Evolutionary conservation across 2,113 vertebrate genomes (phyloP), one percentile per base, ranked within the genome.

Genomic region (Numida meleagris): DNA sequence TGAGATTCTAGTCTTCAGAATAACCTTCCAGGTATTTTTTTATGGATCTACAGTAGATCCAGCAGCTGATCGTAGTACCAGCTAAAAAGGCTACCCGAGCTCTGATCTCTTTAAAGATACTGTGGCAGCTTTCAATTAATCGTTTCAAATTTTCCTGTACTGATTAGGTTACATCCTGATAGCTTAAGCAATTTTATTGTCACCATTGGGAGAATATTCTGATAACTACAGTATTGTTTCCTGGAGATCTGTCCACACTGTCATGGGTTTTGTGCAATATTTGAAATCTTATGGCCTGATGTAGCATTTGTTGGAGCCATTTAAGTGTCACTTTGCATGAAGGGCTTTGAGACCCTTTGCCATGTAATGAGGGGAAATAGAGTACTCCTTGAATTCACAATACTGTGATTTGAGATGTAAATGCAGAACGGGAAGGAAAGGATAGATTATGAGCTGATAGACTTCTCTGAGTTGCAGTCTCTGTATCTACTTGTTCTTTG

Each of bases 241-340:
- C 42, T 82, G 36, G 14, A 66, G 18, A 12, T 88, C 38, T 68
- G 24, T 62, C 50, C 38, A 1, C 67, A 2, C 7, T 62, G 16
- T 36, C 4, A 0, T 33, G 13, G 10, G 13, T 0, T 0, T 27
- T 34, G 13, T 77, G 42, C 23, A 71, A 1, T 67, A 38, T 21
- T 71, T 62, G 4, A 62, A 11, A 7, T 58, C 55, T 82, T 61
- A 29, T 42, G 1, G 5, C 16, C 40, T 70, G 8, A 9, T 16
- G n/a, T 24, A 53, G 31, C 40, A n/a, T 62, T 81, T 74, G 36
- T 5, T 43, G 33, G 81, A 92, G 36, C 27, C 65, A 9, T 74
- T 77, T 65, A 23, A 66, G 38, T 50, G n/a, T 38, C 45, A 36
- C 14, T 71, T 53, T 53, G 36, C 36, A 16, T 29, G 50, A 72